A percentile compares a stretch with the other conserved stretches of the same genome.
Conservation (phyloP, 2,113 vertebrate genomes). For the Spheniscus mendiculus region DNA sequence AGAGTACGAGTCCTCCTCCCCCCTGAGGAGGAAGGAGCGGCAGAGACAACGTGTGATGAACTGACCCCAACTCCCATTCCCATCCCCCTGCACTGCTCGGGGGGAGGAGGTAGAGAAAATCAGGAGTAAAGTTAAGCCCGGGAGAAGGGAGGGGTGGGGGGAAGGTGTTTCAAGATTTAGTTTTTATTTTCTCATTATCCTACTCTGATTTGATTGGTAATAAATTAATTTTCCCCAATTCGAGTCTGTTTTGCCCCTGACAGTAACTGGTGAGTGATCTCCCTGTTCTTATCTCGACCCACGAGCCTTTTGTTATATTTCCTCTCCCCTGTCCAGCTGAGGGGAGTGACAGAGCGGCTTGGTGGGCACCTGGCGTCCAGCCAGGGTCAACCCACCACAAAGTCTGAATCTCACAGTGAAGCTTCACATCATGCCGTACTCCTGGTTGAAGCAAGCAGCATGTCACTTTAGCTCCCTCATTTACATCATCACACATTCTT, state of each 20-base stretch:
- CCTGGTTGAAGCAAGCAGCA: not conserved
- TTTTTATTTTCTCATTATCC: not conserved
- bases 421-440: rapidly evolving
- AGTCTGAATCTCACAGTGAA: not conserved
- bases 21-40: not conserved
- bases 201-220: not conserved
- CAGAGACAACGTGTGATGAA: not conserved
- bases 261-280: not conserved
- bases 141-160: not conserved
- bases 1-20: not conserved
- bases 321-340: not conserved
- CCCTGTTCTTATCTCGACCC: not conserved
- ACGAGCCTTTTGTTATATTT: not conserved
- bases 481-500: rapidly evolving
- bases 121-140: rapidly evolving
- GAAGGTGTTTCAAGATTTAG: not conserved
- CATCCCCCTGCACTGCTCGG: rapidly evolving
- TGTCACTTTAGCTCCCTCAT: not conserved
- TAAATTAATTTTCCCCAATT: not conserved
- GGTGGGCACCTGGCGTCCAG: not conserved
- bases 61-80: not conserved
- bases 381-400: not conserved
- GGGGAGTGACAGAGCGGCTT: not conserved
- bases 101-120: not conserved
- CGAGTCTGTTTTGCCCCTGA: not conserved